Evolutionary conservation across 2,888 invertebrate genomes (phyloP).

Genomic region (Seira sanloemensis): DNA sequence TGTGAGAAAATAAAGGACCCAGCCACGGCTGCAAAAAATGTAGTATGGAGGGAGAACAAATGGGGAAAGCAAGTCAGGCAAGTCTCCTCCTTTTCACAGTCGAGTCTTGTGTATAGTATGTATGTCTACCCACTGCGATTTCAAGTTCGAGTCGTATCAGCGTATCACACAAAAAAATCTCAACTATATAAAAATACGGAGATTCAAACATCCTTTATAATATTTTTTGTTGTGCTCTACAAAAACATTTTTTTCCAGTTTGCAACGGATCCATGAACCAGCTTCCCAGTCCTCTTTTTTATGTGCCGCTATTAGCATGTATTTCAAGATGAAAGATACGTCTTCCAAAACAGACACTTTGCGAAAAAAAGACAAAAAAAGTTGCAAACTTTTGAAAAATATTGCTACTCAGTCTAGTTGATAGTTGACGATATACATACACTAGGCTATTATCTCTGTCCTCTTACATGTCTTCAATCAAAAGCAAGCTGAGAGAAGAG

Average conservation of each 20-base stretch:
- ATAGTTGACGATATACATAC: constrained; percentile 38
- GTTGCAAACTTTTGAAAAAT: constrained; percentile 15
- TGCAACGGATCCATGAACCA: neutral
- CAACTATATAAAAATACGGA: neutral
- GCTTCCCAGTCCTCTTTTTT: neutral
- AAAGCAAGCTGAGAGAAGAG: too few relatives aligned
- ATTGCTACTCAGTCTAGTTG: constrained; percentile 27
- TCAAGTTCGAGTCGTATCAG: neutral
- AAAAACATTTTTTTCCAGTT: neutral
- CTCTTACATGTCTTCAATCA: constrained; percentile 59
- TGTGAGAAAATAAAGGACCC: neutral
- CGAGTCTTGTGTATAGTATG: neutral
- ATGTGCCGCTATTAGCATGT: neutral
- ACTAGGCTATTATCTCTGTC: constrained; percentile 47
- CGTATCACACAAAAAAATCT: too few relatives aligned
- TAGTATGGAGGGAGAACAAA: neutral
- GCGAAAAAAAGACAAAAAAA: constrained; percentile 1
- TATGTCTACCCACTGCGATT: too few relatives aligned
- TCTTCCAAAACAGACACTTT: neutral
- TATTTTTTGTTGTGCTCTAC: neutral
- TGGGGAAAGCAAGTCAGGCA: neutral
- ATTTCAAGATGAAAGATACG: neutral
- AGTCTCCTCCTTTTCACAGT: neutral
- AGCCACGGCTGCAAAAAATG: neutral
- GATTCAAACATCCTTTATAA: constrained; percentile 4